Conservation (phyloP, 2,113 vertebrate genomes). For the Cettia cetti region DNA sequence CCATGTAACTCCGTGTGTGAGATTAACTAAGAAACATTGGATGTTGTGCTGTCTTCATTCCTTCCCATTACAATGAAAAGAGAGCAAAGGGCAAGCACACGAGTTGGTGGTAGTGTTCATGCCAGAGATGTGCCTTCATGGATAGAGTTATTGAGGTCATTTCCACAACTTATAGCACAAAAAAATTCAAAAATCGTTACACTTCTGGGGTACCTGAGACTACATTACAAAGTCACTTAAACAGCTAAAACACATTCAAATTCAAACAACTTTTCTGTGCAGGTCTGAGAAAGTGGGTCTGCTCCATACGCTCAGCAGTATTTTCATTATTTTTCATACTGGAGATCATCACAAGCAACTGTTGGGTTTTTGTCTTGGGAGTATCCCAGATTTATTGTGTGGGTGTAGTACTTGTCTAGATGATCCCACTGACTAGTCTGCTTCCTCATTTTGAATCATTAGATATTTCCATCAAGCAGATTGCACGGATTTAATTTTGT, state of each 20-base stretch:
- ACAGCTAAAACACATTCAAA: neutral
- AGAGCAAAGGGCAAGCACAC: neutral
- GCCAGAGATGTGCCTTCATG: neutral
- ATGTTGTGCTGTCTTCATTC: neutral
- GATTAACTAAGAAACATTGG: neutral
- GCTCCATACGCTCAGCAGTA: rapidly evolving
- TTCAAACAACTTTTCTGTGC: neutral
- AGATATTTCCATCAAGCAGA: neutral
- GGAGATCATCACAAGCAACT: neutral
- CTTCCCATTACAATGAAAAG: rapidly evolving
- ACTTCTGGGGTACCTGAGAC: neutral
- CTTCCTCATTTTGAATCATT: constrained; percentile 57
- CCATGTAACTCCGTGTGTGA: neutral
- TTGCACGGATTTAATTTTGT: neutral
- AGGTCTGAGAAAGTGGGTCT: neutral
- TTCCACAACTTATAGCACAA: neutral
- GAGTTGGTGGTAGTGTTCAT: neutral
- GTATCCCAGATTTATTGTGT: neutral
- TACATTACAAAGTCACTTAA: neutral
- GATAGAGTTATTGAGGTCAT: neutral
- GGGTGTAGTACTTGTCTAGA: constrained; percentile 2
- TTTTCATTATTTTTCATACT: neutral
- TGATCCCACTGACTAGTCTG: neutral
- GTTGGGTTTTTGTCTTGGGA: neutral
- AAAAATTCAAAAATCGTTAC: neutral